These are phyloP conservation scores for Orchestia grillus DNA, from an alignment of 1,140 invertebrate species.

Conservation along the genomic window DNA sequence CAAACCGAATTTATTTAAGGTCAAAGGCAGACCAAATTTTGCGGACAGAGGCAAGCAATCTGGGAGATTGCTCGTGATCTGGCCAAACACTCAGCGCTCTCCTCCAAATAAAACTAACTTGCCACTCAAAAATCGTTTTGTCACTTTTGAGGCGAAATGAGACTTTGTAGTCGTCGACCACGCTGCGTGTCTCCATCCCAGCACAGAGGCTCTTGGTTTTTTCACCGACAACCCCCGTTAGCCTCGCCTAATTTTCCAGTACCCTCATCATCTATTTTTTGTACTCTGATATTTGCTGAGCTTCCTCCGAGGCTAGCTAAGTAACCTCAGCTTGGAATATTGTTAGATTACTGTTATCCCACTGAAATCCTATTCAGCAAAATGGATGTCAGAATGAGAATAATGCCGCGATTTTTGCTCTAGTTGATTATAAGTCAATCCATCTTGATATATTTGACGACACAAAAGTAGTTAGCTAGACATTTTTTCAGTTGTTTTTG, in stretches of 20 bases:
- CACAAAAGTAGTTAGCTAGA: not conserved
- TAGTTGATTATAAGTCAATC: too few relatives aligned
- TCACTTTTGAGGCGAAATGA: not conserved
- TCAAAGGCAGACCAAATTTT: conserved; percentile 32
- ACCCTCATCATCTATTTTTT: not conserved
- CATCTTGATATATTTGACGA: not conserved
- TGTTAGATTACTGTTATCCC: not conserved
- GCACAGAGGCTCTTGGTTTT: not conserved
- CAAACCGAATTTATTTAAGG: conserved; percentile 1
- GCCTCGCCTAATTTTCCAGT: not conserved
- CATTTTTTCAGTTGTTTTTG: not conserved
- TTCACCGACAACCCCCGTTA: not conserved
- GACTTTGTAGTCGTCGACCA: not conserved
- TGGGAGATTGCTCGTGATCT: conserved; percentile 30
- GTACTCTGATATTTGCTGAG: not conserved
- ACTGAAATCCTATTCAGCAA: not conserved
- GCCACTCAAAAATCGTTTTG: not conserved
- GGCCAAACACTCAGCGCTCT: conserved; percentile 27
- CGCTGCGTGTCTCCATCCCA: not conserved
- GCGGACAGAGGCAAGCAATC: conserved; percentile 36
- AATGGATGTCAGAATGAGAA: not conserved
- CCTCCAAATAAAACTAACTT: conserved; percentile 16
- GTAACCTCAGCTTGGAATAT: not conserved
- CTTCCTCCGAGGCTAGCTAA: not conserved
- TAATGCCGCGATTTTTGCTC: too few relatives aligned